These are phyloP conservation scores for Aleiodes testaceus DNA, from an alignment of 2,888 invertebrate species.

Conservation along the genomic window DNA sequence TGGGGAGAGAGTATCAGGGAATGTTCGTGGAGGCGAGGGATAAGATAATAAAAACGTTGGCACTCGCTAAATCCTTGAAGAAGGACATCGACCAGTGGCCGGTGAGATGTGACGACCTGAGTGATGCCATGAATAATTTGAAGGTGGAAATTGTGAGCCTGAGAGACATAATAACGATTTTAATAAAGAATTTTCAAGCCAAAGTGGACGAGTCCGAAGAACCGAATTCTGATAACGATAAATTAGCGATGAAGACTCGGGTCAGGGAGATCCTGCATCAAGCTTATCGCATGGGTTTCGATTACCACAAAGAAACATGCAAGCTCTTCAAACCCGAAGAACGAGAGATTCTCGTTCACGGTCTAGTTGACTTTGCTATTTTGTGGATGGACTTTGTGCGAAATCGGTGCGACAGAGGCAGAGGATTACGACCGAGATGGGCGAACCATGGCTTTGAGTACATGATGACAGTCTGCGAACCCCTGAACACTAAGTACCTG, in stretches of 20 bases:
- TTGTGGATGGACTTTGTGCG: constrained; percentile 94
- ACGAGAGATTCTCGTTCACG: constrained; percentile 75
- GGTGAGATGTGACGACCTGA: constrained; percentile 75
- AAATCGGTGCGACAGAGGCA: constrained; percentile 86
- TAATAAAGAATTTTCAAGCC: constrained; percentile 77
- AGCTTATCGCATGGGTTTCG: constrained; percentile 92
- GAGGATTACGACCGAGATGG: constrained; percentile 89
- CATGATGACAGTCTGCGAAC: constrained; percentile 88
- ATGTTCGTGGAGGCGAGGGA: constrained; percentile 87
- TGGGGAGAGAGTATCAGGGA: constrained; percentile 86
- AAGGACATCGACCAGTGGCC: constrained; percentile 79
- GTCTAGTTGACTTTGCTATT: constrained; percentile 81
- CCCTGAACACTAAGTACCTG: constrained; percentile 85
- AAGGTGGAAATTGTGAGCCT: constrained; percentile 77
- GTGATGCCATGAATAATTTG: constrained; percentile 76
- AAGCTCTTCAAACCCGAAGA: constrained; percentile 75
- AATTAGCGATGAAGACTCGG: constrained; percentile 77
- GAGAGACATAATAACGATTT: constrained; percentile 75
- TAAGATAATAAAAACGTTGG: constrained; percentile 84
- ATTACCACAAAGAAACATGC: constrained; percentile 85
- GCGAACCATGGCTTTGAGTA: constrained; percentile 92
- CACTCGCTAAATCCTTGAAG: constrained; percentile 85
- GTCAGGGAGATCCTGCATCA: constrained; percentile 87
- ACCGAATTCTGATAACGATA: constrained; percentile 77
- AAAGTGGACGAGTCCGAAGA: constrained; percentile 74